Evolutionary conservation across 2,888 invertebrate genomes (phyloP).

Genomic region (Orthosia gracilis): DNA sequence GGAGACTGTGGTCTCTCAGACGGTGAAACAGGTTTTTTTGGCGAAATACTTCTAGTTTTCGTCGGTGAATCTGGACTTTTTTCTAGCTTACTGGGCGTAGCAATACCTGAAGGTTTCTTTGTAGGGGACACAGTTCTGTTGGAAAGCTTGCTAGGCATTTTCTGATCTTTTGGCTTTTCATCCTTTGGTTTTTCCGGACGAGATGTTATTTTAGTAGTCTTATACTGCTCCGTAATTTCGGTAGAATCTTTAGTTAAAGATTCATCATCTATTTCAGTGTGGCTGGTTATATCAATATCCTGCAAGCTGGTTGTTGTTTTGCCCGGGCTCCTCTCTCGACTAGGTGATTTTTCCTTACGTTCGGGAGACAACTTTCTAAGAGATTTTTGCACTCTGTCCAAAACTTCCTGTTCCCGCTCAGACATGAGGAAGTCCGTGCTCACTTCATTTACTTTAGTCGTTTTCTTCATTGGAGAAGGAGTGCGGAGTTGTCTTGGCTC

Average conservation of each 20-base stretch:
- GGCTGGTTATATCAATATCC: conserved; percentile 75
- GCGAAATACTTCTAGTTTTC: conserved; percentile 83
- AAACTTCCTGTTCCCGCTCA: conserved; percentile 84
- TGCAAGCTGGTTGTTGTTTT: conserved; percentile 79
- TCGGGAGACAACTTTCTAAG: conserved; percentile 85
- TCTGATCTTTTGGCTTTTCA: conserved; percentile 73
- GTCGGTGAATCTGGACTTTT: conserved; percentile 73
- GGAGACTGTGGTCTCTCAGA: conserved; percentile 83
- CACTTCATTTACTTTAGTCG: conserved; percentile 66
- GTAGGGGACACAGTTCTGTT: conserved; percentile 82
- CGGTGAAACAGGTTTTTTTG: conserved; percentile 79
- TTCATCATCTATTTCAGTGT: conserved; percentile 56
- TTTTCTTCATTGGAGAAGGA: conserved; percentile 74
- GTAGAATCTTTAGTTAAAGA: conserved; percentile 52
- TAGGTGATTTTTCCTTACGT: conserved; percentile 78
- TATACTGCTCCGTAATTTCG: conserved; percentile 63
- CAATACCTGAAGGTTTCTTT: conserved; percentile 74
- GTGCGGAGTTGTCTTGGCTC: conserved; percentile 68
- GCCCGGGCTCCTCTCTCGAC: conserved; percentile 76
- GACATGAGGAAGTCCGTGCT: conserved; percentile 77
- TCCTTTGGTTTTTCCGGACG: conserved; percentile 61
- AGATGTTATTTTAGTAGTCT: conserved; percentile 52
- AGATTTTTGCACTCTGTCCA: conserved; percentile 84
- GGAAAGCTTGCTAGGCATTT: conserved; percentile 74
- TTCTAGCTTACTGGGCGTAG: conserved; percentile 69